A percentile compares a stretch with the other conserved stretches of the same genome.
phyloP scores from a whole-genome alignment of 1,140 invertebrate species.

The Fragariocoptes setiger region DNA sequence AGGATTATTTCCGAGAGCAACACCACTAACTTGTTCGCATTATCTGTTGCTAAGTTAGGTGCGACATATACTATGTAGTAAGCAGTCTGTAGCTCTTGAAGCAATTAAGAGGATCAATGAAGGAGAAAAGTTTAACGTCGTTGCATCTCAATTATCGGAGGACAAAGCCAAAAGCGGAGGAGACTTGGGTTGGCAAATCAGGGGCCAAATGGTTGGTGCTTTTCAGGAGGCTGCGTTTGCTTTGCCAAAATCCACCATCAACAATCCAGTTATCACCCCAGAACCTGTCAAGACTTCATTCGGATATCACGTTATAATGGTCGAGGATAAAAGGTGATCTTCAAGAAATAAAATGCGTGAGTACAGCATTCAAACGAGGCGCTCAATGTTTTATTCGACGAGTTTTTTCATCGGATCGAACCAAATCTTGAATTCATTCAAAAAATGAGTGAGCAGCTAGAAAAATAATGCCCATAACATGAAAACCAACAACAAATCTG shows the following conservation, averaged over 20 bases:
- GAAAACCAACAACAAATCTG: no score
- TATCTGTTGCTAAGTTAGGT: no score
- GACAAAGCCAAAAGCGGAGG: slow-evolving; percentile 53
- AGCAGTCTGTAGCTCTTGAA: background rate
- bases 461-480: no score
- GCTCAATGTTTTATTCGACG: no score
- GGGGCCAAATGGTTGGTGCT: slow-evolving; percentile 76
- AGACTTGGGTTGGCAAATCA: slow-evolving; percentile 67
- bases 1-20: no score
- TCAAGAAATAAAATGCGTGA: background rate
- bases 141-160: background rate
- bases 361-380: no score
- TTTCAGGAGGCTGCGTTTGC: slow-evolving; percentile 86
- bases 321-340: background rate
- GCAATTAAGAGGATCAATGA: background rate
- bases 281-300: background rate
- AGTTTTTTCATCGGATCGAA: no score
- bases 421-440: no score
- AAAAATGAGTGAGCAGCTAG: no score
- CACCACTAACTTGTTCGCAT: no score
- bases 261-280: background rate
- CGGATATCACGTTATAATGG: background rate
- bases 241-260: slow-evolving; percentile 17
- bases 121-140: background rate
- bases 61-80: background rate